Evolutionary conservation across 53 echinoderm and acorn worm genomes (phyloP), one percentile per base, ranked within the genome.

Genomic region (Stichopus horrens): DNA sequence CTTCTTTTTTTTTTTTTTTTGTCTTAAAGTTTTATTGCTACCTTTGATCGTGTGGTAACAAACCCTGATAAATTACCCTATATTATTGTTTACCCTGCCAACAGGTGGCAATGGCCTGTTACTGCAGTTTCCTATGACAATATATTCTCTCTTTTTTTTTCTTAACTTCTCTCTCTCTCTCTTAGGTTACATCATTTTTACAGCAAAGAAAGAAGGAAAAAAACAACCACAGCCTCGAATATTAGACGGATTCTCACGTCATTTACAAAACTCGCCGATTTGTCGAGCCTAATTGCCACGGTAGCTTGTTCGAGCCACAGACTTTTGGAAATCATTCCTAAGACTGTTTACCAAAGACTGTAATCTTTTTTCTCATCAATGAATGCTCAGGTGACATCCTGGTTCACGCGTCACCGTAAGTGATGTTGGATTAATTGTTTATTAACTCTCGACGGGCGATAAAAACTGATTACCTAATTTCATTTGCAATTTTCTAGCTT

Each of bases 61-160:
- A 37, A 37, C 14, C 16, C 16, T 63, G 63, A 63, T 63, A 63
- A 63, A 63, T 63, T 10, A 63, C 63, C 16, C 16, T 63, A 13
- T 10, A 16, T 63, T 63, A 63, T 37, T 63, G 63, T 63, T 63
- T 63, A 16, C 63, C 7, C 16, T 13, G 4, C 63, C 63, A 63
- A 63, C 63, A 63, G 63, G 63, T 63, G 63, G 63, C 63, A 63
- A 63, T 63, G 63, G 63, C 63, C 63, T 63, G 63, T 63, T 63
- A 63, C 11, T 13, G 16, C 63, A 63, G 16, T 63, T 63, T 7
- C 7, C 37, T 37, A 37, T 37, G 37, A 37, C 37, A 37, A 63
- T 0, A 63, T 13, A 37, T 37, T 37, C 37, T 16, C 63, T 16
- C 63, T 63, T 63, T 63, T 4, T 63, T 63, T 13, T 63, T 60